Conservation (phyloP, 2,797 vertebrate genomes). For the Pantherophis vulpinus region DNA sequence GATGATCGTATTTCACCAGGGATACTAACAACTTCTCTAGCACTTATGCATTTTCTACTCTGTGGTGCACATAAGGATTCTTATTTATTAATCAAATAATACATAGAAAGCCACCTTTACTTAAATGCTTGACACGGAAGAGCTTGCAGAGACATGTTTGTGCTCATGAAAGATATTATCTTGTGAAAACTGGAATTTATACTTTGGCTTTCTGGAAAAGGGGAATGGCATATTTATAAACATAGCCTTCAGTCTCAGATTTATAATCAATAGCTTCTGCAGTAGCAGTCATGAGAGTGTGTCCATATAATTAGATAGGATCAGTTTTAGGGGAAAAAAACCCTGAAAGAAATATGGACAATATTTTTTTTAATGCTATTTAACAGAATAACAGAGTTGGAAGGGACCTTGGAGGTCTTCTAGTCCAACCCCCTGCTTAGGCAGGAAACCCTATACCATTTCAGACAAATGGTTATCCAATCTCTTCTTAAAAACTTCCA, state of each 20-base stretch:
- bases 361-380: background rate
- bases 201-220: background rate
- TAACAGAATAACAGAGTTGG: background rate
- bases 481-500: background rate
- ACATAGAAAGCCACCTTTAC: conserved; percentile 7
- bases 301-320: background rate
- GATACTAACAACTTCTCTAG: background rate
- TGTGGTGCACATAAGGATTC: background rate
- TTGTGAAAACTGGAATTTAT: background rate
- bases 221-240: background rate
- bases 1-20: background rate
- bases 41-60: background rate
- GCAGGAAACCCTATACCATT: background rate
- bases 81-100: background rate
- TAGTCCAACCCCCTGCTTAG: background rate
- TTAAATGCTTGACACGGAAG: background rate
- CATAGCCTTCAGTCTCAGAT: background rate
- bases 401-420: background rate
- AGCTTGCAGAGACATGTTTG: background rate
- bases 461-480: background rate
- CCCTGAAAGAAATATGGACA: background rate
- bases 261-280: background rate
- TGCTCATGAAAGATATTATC: background rate
- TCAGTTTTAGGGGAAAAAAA: background rate
- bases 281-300: background rate